Conservation (phyloP, 2,797 vertebrate species). For the Gephyroberyx darwinii region DNA sequence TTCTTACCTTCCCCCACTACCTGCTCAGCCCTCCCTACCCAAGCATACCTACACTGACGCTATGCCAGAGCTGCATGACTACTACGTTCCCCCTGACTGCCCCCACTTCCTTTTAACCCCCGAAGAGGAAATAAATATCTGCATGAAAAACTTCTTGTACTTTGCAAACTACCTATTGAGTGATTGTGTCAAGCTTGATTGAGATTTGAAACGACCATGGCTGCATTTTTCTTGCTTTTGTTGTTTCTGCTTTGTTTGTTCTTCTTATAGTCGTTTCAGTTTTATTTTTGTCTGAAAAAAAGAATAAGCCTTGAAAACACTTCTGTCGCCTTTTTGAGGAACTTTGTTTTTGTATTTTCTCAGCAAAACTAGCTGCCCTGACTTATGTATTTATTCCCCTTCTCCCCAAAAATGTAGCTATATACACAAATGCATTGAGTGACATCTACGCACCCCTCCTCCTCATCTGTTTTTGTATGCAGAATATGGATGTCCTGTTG, state of each 20-base stretch:
- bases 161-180: constrained; percentile 97
- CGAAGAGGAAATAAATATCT: constrained; percentile 87
- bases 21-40: constrained; percentile 88
- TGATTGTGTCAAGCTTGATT: constrained; percentile 95
- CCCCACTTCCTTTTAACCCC: constrained; percentile 82
- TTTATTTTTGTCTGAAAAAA: constrained; percentile 85
- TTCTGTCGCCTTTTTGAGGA: constrained; percentile 83
- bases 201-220: constrained; percentile 94
- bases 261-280: constrained; percentile 83
- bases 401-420: constrained; percentile 84
- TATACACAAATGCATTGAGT: constrained; percentile 85
- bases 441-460: constrained; percentile 82
- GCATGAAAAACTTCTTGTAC: constrained; percentile 95
- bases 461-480: constrained; percentile 85
- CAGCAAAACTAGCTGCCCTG: constrained; percentile 82
- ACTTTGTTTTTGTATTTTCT: constrained; percentile 86
- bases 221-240: constrained; percentile 94
- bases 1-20: constrained; percentile 85
- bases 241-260: constrained; percentile 89
- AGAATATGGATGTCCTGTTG: constrained; percentile 87
- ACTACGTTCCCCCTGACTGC: constrained; percentile 86
- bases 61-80: constrained; percentile 97
- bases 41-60: constrained; percentile 88
- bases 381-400: constrained; percentile 82
- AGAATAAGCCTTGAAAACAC: constrained; percentile 82